A percentile compares a stretch with the other conserved stretches of the same genome.
phyloP scores from a whole-genome alignment of 2,797 vertebrate species.

The Microctenopoma stevenorrisi region DNA sequence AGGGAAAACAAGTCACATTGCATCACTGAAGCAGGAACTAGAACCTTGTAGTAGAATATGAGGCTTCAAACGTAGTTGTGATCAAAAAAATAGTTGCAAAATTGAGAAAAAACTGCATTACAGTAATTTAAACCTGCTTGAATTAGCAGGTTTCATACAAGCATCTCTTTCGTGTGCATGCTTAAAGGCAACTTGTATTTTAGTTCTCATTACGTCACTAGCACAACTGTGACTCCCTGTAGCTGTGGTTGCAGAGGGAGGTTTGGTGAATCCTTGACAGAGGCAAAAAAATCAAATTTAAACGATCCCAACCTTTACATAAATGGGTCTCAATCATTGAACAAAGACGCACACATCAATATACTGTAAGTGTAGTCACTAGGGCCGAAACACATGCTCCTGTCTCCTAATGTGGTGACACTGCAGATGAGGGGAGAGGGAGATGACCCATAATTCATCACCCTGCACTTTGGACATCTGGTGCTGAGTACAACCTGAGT shows the following conservation, averaged over 20 bases:
- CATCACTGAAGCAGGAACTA: background rate
- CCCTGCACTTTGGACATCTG: conserved; percentile 73
- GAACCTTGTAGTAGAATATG: background rate
- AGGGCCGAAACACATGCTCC: conserved; percentile 58
- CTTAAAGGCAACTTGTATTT: conserved; percentile 17
- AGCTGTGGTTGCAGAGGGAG: conserved; percentile 17
- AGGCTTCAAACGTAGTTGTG: conserved; percentile 21
- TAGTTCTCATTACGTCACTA: conserved; percentile 26
- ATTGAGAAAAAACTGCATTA: conserved; percentile 28
- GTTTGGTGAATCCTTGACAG: conserved; percentile 25
- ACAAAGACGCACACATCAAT: conserved; percentile 39
- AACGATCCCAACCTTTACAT: conserved; percentile 44
- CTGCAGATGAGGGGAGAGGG: conserved; percentile 57
- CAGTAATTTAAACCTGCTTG: conserved; percentile 57
- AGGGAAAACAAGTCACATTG: conserved; percentile 14
- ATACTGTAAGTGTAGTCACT: conserved; percentile 21
- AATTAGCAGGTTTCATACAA: conserved; percentile 53
- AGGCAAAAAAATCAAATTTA: conserved; percentile 43
- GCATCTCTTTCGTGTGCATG: background rate
- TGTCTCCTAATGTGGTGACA: conserved; percentile 63
- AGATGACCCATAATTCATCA: conserved; percentile 80
- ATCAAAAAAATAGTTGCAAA: conserved; percentile 4
- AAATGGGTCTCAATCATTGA: conserved; percentile 53
- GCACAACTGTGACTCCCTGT: conserved; percentile 14
- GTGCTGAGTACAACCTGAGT: conserved; percentile 63